Conservation (phyloP, 2,797 vertebrate species). For the Propithecus deckenii region DNA sequence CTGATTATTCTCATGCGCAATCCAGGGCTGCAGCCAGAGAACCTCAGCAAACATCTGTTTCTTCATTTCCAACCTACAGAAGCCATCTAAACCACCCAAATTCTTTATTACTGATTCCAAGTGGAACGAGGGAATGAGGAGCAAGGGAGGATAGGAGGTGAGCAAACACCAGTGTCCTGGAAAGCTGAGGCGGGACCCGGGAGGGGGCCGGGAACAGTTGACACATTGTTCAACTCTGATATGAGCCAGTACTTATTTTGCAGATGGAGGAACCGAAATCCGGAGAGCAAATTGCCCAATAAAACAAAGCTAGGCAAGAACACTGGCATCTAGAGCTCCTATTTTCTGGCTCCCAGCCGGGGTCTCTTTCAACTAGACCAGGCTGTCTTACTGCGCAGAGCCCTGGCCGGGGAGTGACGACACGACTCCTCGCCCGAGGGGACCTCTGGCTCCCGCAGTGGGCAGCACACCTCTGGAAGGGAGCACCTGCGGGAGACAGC, state of each 20-base stretch:
- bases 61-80: slow-evolving; percentile 29
- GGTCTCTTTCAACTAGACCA: too few species aligned
- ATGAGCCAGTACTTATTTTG: neutral
- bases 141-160: rapidly evolving
- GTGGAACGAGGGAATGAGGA: neutral
- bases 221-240: neutral
- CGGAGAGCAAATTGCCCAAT: neutral
- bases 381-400: neutral
- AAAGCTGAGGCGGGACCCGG: too few species aligned
- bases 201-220: too few species aligned
- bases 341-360: rapidly evolving
- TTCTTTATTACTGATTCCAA: neutral
- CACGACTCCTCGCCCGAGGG: neutral
- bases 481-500: neutral
- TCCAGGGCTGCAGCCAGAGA: neutral
- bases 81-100: neutral
- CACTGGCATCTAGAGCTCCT: rapidly evolving
- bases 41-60: neutral
- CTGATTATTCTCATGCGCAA: neutral
- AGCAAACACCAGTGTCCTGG: neutral
- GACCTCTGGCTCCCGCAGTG: too few species aligned
- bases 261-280: neutral
- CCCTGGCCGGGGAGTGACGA: neutral
- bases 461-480: rapidly evolving
- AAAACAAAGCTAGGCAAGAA: neutral